Evolutionary conservation across 2,888 invertebrate species (phyloP), one percentile per base, ranked within the genome.

Genomic region (Sussaba pulchella): DNA sequence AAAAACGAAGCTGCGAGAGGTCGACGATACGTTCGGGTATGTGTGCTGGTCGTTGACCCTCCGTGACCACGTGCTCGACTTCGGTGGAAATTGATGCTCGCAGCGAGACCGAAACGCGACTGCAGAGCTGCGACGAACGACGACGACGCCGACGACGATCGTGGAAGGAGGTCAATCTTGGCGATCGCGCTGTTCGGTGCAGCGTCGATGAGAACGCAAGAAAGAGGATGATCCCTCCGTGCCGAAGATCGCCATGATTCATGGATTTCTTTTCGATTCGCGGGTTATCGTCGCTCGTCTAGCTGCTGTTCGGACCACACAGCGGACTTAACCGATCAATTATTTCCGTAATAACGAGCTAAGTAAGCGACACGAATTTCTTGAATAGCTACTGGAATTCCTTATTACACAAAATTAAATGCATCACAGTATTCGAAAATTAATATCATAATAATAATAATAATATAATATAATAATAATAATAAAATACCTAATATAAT

Each of bases 131-230:
- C 63, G 43, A 63, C 73, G 52, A 75, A 59, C n/a, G n/a, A n/a
- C n/a, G n/a, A n/a, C n/a, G n/a, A n/a, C n/a, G n/a, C n/a, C 63
- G 69, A 67, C 76, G 73, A 69, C 67, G 80, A 81, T 81, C 77
- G 76, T 77, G 77, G 77, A 81, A 81, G 69, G 80, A 73, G 80
- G 80, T 81, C 80, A 81, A 81, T 81, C 80, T 77, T 81, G 72
- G 76, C 72, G 72, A 77, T 81, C 80, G 72, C 80, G 63, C 76
- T 80, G 66, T 66, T 72, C 75, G 45, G 54, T 41, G 26, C 59
- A n/a, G 36, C 26, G 24, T n/a, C 43, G 43, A 19, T 41, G 57
- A 71, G 45, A 64, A 36, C 66, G 41, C 43, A 78, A 67, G 52
- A 78, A 72, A 73, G 66, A 71, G 36, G 70, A 70, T 59, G 66